Conservation (phyloP, 2,113 vertebrate genomes). For the Corapipo altera region DNA sequence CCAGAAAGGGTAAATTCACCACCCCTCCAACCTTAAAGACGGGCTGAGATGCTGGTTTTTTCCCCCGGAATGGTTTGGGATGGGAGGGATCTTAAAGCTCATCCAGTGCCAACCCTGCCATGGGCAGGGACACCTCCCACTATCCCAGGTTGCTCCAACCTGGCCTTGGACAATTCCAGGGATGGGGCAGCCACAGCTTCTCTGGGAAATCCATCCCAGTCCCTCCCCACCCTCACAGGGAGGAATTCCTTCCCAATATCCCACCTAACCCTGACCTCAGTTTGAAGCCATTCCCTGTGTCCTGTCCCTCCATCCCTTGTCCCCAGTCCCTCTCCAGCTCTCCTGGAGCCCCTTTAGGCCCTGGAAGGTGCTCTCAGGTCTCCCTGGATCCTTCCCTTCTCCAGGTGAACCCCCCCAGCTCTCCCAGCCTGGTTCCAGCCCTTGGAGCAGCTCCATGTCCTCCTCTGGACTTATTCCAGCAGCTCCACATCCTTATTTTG, state of each 20-base stretch:
- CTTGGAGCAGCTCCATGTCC: neutral
- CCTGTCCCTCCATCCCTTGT: neutral
- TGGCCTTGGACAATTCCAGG: neutral
- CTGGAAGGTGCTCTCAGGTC: neutral
- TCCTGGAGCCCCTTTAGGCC: neutral
- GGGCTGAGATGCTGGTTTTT: too few species aligned
- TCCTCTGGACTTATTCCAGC: neutral
- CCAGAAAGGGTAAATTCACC: neutral
- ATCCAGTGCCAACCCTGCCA: neutral
- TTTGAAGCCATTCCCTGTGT: neutral
- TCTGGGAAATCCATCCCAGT: neutral
- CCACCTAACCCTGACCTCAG: neutral
- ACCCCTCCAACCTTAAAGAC: accelerated
- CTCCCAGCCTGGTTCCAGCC: neutral
- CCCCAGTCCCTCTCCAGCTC: neutral
- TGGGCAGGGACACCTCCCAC: neutral
- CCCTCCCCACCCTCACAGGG: neutral
- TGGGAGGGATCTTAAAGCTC: neutral
- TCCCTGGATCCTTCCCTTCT: neutral
- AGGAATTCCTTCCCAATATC: neutral
- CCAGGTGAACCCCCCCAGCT: neutral
- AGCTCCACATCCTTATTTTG: neutral
- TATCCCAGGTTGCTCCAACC: neutral
- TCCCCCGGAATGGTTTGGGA: neutral
- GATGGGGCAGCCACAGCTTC: neutral